phyloP scores from a whole-genome alignment of 2,888 invertebrate species.

The Malacosoma neustria region DNA sequence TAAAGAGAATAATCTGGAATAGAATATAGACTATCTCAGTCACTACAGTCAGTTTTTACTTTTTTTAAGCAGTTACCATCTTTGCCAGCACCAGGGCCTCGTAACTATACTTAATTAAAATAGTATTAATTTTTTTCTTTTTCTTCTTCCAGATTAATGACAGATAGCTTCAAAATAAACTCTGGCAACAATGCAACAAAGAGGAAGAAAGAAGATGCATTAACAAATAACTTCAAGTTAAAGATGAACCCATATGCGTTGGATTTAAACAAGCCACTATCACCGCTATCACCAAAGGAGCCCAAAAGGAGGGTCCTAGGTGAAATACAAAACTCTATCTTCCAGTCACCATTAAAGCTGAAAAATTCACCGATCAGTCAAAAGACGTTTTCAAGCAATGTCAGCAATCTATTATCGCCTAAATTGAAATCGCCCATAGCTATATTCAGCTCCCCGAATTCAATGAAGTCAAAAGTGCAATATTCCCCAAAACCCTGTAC shows the following conservation, averaged over 20 bases:
- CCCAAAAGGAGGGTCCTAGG: conserved; percentile 50
- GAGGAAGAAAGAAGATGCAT: conserved; percentile 51
- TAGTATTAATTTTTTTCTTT: conserved; percentile 2
- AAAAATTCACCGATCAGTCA: conserved; percentile 9
- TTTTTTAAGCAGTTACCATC: too few species aligned
- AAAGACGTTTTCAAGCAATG: conserved; percentile 1
- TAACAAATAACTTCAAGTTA: conserved; percentile 42
- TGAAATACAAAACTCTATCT: conserved; percentile 21
- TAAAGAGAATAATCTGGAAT: too few species aligned
- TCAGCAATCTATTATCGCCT: neutral
- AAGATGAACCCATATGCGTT: conserved; percentile 58
- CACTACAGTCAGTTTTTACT: too few species aligned
- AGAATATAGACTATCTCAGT: too few species aligned
- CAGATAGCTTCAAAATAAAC: conserved; percentile 69
- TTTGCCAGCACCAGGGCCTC: too few species aligned
- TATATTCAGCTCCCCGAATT: neutral
- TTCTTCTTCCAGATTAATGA: conserved; percentile 59
- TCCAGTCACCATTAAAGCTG: conserved; percentile 36
- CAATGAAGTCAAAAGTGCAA: neutral
- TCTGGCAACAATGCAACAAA: conserved; percentile 61
- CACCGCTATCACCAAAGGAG: conserved; percentile 33
- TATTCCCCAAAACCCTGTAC: neutral
- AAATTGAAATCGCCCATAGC: neutral
- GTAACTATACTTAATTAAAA: too few species aligned
- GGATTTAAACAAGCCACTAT: conserved; percentile 40